A percentile compares a stretch with the other conserved stretches of the same genome.
phyloP scores from a whole-genome alignment of 2,113 vertebrate species.

The Loxodonta africana region DNA sequence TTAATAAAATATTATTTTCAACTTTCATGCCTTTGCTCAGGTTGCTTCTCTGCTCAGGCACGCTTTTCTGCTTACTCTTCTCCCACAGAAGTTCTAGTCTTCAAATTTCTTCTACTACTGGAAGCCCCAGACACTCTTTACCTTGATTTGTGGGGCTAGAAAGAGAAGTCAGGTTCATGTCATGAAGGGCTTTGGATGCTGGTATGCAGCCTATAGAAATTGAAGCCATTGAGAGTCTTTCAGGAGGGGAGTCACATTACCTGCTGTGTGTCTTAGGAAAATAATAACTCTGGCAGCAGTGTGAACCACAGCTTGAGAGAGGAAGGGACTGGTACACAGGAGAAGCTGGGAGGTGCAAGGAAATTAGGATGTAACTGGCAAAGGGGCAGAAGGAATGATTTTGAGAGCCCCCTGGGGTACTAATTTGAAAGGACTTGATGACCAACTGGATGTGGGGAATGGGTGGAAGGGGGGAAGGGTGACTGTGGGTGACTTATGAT shows the following conservation, averaged over 20 bases:
- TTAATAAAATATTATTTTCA: conserved; percentile 26
- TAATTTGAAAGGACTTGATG: neutral
- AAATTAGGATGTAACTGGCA: neutral
- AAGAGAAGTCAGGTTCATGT: conserved; percentile 28
- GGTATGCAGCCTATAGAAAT: conserved; percentile 19
- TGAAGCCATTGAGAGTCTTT: neutral
- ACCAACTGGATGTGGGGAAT: neutral
- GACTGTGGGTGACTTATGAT: neutral
- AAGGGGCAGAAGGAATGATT: neutral
- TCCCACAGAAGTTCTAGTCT: neutral
- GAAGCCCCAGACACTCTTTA: neutral
- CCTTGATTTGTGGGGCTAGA: conserved; percentile 25
- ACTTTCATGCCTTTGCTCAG: neutral
- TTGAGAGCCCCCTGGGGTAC: neutral
- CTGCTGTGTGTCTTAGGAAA: neutral
- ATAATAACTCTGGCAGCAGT: neutral
- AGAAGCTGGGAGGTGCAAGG: neutral
- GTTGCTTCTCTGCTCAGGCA: neutral
- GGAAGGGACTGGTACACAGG: neutral
- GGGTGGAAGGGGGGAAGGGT: neutral
- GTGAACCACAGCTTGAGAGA: neutral
- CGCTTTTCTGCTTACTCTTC: conserved; percentile 20
- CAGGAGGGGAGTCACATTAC: neutral
- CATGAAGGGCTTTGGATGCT: neutral
- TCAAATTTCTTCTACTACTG: conserved; percentile 53